Conservation (phyloP, 2,113 vertebrate species). For the Parus major region DNA sequence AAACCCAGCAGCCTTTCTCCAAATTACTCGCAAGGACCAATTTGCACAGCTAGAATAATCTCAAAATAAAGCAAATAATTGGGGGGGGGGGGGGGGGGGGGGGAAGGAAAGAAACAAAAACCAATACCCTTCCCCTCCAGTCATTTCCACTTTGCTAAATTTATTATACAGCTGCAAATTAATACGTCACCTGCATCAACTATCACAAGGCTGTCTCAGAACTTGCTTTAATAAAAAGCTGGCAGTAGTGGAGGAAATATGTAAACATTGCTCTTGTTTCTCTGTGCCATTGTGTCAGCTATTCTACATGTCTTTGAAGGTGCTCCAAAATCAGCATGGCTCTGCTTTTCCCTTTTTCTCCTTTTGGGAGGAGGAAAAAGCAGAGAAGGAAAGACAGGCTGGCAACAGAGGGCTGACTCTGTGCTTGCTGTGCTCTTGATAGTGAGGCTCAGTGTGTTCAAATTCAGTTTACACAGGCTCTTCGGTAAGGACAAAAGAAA, state of each 20-base stretch:
- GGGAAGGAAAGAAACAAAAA: background rate
- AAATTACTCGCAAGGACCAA: background rate
- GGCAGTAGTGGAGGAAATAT: constrained; percentile 27
- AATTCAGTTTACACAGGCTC: constrained; percentile 48
- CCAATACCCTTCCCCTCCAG: background rate
- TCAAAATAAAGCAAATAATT: constrained; percentile 24
- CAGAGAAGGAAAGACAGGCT: constrained; percentile 17
- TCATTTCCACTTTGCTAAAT: background rate
- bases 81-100: fast-evolving
- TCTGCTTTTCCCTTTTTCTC: constrained; percentile 34
- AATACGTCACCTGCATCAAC: constrained; percentile 6
- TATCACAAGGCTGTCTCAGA: constrained; percentile 26
- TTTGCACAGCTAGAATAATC: constrained; percentile 11
- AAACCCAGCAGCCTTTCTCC: background rate
- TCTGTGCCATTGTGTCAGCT: constrained; percentile 55
- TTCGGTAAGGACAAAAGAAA: constrained; percentile 46
- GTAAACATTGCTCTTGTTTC: constrained; percentile 41
- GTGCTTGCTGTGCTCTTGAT: constrained; percentile 22
- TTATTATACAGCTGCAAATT: background rate
- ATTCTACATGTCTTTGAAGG: constrained; percentile 51
- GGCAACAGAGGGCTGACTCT: constrained; percentile 13
- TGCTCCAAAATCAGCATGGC: constrained; percentile 53
- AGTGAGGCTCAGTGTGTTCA: constrained; percentile 37
- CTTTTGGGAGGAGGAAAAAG: constrained; percentile 26
- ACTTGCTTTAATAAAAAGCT: constrained; percentile 40